phyloP scores from a whole-genome alignment of 2,113 vertebrate genomes.

The Casuarius casuarius region DNA sequence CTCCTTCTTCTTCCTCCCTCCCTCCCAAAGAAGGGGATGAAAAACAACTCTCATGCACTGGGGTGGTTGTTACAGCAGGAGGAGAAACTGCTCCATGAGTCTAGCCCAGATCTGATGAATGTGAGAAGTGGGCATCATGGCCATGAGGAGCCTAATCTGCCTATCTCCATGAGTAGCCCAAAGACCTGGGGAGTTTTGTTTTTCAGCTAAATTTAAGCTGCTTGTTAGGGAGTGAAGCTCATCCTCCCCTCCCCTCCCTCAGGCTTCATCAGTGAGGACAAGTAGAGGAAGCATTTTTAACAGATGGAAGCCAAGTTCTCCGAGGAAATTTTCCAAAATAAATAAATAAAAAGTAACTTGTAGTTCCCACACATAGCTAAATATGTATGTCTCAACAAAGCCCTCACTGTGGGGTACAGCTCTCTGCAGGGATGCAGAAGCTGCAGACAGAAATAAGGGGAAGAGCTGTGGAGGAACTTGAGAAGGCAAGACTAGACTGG shows the following conservation, averaged over 20 bases:
- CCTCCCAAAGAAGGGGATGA: neutral
- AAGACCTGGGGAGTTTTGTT: neutral
- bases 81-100: neutral
- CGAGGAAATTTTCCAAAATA: conserved; percentile 17
- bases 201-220: conserved; percentile 21
- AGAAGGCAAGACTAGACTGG: neutral
- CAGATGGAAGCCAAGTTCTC: conserved; percentile 27
- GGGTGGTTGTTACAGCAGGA: neutral
- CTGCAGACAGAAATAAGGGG: neutral
- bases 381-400: conserved; percentile 22
- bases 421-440: conserved; percentile 21
- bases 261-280: neutral
- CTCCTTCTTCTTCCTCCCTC: neutral
- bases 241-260: neutral
- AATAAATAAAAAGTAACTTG: conserved; percentile 54
- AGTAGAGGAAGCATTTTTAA: conserved; percentile 28
- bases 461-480: neutral
- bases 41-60: neutral
- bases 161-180: neutral
- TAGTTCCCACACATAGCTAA: conserved; percentile 37
- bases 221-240: neutral
- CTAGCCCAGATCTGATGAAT: neutral
- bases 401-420: neutral
- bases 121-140: neutral
- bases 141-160: neutral